Evolutionary conservation across 2,113 vertebrate species (phyloP).

Genomic region (Ceuthmochares aereus): DNA sequence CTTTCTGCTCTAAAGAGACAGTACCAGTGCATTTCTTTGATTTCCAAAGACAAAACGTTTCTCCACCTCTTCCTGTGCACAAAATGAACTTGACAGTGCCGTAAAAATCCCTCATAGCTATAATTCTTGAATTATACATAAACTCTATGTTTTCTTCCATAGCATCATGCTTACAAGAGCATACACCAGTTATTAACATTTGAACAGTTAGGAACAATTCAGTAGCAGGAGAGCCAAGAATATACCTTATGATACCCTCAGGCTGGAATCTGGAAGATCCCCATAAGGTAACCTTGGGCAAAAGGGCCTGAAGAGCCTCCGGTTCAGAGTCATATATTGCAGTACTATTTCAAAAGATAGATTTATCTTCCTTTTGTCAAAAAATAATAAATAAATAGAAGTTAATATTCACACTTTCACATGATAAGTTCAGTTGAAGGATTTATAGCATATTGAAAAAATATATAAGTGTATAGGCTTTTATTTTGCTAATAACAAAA

Average conservation of each 20-base stretch:
- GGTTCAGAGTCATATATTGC: background rate
- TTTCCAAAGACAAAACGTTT: background rate
- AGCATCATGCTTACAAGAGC: background rate
- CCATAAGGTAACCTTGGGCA: background rate
- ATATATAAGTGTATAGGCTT: fast-evolving
- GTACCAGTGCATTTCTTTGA: background rate
- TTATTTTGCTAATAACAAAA: background rate
- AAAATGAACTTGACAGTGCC: background rate
- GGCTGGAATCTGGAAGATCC: background rate
- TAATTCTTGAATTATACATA: background rate
- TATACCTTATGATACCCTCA: background rate
- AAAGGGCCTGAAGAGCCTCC: background rate
- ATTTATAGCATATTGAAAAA: background rate
- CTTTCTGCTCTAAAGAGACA: background rate
- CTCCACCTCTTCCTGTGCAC: background rate
- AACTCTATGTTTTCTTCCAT: background rate
- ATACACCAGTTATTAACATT: background rate
- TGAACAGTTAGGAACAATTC: background rate
- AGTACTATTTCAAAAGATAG: background rate
- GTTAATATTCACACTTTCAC: background rate
- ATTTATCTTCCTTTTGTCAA: background rate
- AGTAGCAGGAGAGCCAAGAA: background rate
- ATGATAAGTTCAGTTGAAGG: background rate
- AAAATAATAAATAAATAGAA: background rate
- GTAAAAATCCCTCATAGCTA: background rate